phyloP scores from a whole-genome alignment of 2,797 vertebrate genomes.

The Crocidura indochinensis region DNA sequence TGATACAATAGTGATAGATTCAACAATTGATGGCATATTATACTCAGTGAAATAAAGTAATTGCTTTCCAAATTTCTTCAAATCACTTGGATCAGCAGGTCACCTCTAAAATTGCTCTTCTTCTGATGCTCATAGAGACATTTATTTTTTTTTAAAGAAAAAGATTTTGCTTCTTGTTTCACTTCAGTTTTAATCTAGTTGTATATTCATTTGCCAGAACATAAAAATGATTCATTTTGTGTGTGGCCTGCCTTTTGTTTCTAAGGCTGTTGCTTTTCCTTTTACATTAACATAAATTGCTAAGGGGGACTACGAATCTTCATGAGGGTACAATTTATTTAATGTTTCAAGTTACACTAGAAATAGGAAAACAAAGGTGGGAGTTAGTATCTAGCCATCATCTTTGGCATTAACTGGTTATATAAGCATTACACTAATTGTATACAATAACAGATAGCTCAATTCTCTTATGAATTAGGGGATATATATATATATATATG shows the following conservation, averaged over 20 bases:
- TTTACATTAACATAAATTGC: slow-evolving; percentile 50
- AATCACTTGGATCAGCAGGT: slow-evolving; percentile 52
- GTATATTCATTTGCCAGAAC: slow-evolving; percentile 54
- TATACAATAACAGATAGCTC: slow-evolving; percentile 33
- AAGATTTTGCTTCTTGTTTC: slow-evolving; percentile 26
- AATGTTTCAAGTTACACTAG: slow-evolving; percentile 38
- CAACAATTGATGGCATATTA: slow-evolving; percentile 58
- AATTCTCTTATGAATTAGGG: slow-evolving; percentile 29
- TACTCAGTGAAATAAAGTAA: slow-evolving; percentile 22
- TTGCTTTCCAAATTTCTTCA: slow-evolving; percentile 48
- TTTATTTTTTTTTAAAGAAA: slow-evolving; percentile 29
- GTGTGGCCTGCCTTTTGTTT: slow-evolving; percentile 54
- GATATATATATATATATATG: background rate
- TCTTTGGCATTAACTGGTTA: slow-evolving; percentile 32
- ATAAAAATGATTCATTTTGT: slow-evolving; percentile 74
- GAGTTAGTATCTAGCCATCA: slow-evolving; percentile 6
- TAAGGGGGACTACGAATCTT: slow-evolving; percentile 35
- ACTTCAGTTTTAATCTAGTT: slow-evolving; percentile 60
- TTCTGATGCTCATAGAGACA: background rate
- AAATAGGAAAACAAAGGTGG: background rate
- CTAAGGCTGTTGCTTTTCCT: slow-evolving; percentile 35
- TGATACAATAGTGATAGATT: slow-evolving; percentile 49
- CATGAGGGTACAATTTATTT: slow-evolving; percentile 38
- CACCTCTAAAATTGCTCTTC: slow-evolving; percentile 45
- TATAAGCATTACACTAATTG: slow-evolving; percentile 38